Conservation (phyloP, 2,797 vertebrate species). For the Benthosema pterotum region DNA sequence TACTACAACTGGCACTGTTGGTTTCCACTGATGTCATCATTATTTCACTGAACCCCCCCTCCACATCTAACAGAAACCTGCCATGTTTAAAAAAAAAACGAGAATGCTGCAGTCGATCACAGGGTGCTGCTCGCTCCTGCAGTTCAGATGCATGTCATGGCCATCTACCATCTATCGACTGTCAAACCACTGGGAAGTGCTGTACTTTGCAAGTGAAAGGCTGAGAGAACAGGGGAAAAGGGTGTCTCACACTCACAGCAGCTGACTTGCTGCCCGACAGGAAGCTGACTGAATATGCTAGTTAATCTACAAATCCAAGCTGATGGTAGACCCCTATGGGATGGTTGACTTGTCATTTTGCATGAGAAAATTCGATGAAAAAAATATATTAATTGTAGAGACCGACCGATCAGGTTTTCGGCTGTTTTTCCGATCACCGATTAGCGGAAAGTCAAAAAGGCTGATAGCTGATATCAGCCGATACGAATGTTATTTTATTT, state of each 20-base stretch:
- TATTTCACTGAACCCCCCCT: slow-evolving; percentile 29
- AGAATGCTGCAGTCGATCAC: not conserved
- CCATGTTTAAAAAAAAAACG: slow-evolving; percentile 1
- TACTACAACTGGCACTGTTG: slow-evolving; percentile 12
- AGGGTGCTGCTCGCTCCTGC: too few relatives aligned
- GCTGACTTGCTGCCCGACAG: not conserved
- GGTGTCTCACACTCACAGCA: too few relatives aligned
- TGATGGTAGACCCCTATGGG: too few relatives aligned
- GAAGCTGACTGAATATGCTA: not conserved
- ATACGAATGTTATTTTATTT: too few relatives aligned
- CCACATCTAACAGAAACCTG: slow-evolving; percentile 16
- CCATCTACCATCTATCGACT: too few relatives aligned
- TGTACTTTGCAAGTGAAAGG: not conserved
- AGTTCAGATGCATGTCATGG: too few relatives aligned
- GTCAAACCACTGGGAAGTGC: too few relatives aligned
- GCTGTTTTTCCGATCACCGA: too few relatives aligned
- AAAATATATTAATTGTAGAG: too few relatives aligned
- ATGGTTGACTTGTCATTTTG: not conserved
- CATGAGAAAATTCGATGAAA: slow-evolving; percentile 16
- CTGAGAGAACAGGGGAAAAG: not conserved
- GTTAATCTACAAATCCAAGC: not conserved
- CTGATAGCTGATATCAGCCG: too few relatives aligned
- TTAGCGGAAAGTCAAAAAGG: too few relatives aligned
- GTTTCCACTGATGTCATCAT: slow-evolving; percentile 60
- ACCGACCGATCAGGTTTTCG: too few relatives aligned